A percentile compares a stretch with the other conserved stretches of the same genome.
Evolutionary conservation across 2,888 invertebrate genomes (phyloP).

Genomic region (Synanthedon formicaeformis): DNA sequence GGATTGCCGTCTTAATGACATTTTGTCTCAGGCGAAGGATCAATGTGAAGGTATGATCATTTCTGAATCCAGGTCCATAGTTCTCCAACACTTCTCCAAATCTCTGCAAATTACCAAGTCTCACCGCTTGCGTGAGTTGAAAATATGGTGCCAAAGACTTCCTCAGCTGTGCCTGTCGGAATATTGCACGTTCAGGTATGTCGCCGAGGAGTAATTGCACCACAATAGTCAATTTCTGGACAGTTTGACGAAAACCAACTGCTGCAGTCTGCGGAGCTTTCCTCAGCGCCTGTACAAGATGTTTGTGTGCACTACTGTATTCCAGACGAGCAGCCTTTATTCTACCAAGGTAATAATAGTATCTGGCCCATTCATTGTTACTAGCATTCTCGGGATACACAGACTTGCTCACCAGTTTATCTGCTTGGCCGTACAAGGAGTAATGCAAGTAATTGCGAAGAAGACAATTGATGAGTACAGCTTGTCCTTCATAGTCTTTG

Average conservation of each 20-base stretch:
- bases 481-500: slow-evolving; percentile 97
- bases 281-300: slow-evolving; percentile 92
- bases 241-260: slow-evolving; percentile 97
- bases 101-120: slow-evolving; percentile 92
- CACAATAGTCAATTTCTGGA: slow-evolving; percentile 93
- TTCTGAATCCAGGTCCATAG: slow-evolving; percentile 91
- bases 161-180: slow-evolving; percentile 90
- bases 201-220: slow-evolving; percentile 96
- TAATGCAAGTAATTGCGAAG: slow-evolving; percentile 96
- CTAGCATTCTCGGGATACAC: slow-evolving; percentile 97
- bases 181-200: slow-evolving; percentile 96
- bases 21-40: slow-evolving; percentile 97
- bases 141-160: slow-evolving; percentile 95
- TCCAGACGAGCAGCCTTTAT: slow-evolving; percentile 98
- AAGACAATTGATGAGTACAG: slow-evolving; percentile 94
- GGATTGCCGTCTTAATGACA: slow-evolving; percentile 98
- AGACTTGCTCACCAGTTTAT: slow-evolving; percentile 96
- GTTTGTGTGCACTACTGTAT: slow-evolving; percentile 97
- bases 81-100: slow-evolving; percentile 94
- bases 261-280: slow-evolving; percentile 98
- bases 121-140: slow-evolving; percentile 96
- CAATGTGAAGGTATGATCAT: slow-evolving; percentile 95
- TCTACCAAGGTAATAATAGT: slow-evolving; percentile 95
- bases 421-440: slow-evolving; percentile 96
- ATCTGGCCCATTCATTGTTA: slow-evolving; percentile 99